A percentile compares a stretch with the other conserved stretches of the same genome.
These are phyloP conservation scores for Caenorhabditis doughertyi DNA, from an alignment of 2,888 invertebrate species.

Conservation along the genomic window DNA sequence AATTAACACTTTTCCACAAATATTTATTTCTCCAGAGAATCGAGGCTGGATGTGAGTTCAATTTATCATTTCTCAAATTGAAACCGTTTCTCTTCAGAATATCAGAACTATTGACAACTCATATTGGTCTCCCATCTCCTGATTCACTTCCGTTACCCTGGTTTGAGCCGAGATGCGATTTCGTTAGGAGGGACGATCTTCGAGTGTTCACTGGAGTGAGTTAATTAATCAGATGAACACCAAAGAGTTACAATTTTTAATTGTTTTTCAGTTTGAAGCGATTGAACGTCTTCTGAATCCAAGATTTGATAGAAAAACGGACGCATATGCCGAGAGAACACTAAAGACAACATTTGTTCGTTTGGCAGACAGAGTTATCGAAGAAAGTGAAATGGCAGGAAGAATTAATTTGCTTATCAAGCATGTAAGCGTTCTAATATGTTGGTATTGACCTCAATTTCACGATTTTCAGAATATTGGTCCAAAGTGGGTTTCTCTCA, in stretches of 20 bases:
- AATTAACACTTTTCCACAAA: slow-evolving; percentile 84
- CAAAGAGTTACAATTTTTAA: no score
- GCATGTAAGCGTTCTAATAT: slow-evolving; percentile 84
- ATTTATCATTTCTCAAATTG: no score
- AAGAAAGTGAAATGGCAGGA: slow-evolving; percentile 88
- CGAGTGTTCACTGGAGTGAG: slow-evolving; percentile 49
- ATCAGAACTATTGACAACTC: slow-evolving; percentile 86
- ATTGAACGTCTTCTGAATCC: slow-evolving; percentile 55
- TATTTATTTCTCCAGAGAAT: slow-evolving; percentile 88
- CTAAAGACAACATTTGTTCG: slow-evolving; percentile 69
- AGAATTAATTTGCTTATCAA: slow-evolving; percentile 88
- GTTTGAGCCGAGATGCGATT: slow-evolving; percentile 88
- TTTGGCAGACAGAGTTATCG: slow-evolving; percentile 65
- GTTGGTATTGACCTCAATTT: background rate
- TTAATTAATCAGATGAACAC: no score
- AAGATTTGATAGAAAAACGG: slow-evolving; percentile 38
- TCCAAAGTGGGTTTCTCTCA: slow-evolving; percentile 88
- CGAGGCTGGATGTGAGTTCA: slow-evolving; percentile 86
- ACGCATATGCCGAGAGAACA: slow-evolving; percentile 58
- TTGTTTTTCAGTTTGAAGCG: slow-evolving; percentile 49
- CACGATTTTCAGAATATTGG: slow-evolving; percentile 87
- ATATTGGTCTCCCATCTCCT: slow-evolving; percentile 86
- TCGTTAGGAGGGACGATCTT: slow-evolving; percentile 47
- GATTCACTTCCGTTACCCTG: slow-evolving; percentile 88
- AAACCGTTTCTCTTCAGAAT: no score